Percentiles rank a stretch among this genome's conserved stretches.
These are phyloP conservation scores for Onychorhynchus coronatus DNA, from an alignment of 2,113 vertebrate genomes.

Conservation along the genomic window DNA sequence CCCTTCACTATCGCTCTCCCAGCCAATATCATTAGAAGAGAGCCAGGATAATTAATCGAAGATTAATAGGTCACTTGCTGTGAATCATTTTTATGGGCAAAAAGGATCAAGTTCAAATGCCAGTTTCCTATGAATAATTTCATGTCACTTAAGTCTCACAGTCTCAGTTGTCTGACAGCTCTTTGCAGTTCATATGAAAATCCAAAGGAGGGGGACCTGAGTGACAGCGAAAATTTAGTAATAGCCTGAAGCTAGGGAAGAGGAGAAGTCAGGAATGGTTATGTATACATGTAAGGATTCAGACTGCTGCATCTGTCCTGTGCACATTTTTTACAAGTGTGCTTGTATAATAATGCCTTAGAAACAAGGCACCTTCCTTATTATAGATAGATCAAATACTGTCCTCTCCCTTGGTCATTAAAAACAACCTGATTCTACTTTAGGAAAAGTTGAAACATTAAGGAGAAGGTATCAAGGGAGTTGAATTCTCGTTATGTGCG, in stretches of 20 bases:
- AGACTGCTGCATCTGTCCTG: neutral
- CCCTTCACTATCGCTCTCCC: neutral
- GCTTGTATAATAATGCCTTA: neutral
- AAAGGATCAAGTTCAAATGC: neutral
- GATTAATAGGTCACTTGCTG: neutral
- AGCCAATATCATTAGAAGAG: neutral
- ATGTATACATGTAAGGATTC: neutral
- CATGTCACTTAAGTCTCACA: neutral
- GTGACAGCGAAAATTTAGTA: neutral
- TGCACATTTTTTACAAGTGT: neutral
- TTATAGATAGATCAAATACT: neutral
- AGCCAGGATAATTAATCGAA: slow-evolving; percentile 26
- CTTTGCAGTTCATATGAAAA: neutral
- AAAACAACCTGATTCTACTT: neutral
- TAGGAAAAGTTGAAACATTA: neutral
- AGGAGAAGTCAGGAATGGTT: neutral
- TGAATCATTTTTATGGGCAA: slow-evolving; percentile 34
- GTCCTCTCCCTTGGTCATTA: neutral
- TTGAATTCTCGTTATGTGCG: neutral
- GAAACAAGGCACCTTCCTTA: neutral
- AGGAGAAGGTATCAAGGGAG: neutral
- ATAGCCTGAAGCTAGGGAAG: neutral
- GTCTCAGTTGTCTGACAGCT: neutral
- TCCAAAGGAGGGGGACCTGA: neutral
- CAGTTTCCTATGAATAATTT: neutral